Percentiles rank a stretch among this genome's conserved stretches.
These are phyloP conservation scores for Globicephala melas DNA, from an alignment of 2,113 vertebrate species.

Conservation along the genomic window DNA sequence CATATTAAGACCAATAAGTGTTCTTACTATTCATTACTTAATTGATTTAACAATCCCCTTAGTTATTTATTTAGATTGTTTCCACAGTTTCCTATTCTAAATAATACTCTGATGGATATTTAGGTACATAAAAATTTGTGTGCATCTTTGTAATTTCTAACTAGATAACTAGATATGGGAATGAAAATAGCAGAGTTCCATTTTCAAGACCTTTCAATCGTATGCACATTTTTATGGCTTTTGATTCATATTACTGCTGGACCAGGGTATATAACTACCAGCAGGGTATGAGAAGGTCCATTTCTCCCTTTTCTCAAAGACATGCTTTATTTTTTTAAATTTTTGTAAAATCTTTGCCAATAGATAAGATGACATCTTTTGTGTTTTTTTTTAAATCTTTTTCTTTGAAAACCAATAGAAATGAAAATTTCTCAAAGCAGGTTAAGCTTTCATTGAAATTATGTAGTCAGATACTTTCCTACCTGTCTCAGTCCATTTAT, in stretches of 20 bases:
- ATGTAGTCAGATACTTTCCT: not conserved
- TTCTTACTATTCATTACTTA: not conserved
- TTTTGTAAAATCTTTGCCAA: not conserved
- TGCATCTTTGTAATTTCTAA: not conserved
- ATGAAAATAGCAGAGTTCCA: not conserved
- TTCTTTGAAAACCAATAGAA: not conserved
- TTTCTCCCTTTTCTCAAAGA: not conserved
- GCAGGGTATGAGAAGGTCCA: not conserved
- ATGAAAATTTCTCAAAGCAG: not conserved
- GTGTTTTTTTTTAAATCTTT: not conserved
- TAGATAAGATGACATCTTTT: not conserved
- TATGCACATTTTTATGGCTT: not conserved
- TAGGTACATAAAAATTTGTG: not conserved
- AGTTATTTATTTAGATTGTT: not conserved
- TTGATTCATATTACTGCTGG: not conserved
- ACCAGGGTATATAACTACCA: not conserved
- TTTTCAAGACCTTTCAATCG: not conserved
- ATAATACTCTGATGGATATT: not conserved
- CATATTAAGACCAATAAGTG: not conserved
- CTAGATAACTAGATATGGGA: not conserved
- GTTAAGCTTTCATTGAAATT: not conserved
- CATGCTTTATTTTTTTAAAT: not conserved
- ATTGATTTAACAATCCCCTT: not conserved
- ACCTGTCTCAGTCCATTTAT: not conserved
- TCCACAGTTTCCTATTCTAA: not conserved